Percentiles rank a stretch among this genome's conserved stretches.
Conservation (phyloP, 2,888 invertebrate species). For the Drosophila falleni region DNA sequence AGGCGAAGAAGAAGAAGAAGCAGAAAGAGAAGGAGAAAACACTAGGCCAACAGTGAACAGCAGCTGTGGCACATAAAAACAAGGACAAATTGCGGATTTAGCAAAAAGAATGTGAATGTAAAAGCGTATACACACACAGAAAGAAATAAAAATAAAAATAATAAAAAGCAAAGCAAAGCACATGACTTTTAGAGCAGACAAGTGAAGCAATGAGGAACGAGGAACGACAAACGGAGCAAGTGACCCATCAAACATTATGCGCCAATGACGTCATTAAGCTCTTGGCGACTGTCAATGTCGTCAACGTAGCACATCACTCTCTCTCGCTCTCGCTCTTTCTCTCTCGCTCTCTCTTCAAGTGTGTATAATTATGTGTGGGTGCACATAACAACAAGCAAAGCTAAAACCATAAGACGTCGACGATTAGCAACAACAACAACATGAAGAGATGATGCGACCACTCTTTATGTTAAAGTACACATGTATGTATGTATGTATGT, state of each 20-base stretch:
- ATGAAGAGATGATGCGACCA: conserved; percentile 15
- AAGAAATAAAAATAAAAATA: conserved; percentile 33
- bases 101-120: conserved; percentile 60
- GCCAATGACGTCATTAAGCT: conserved; percentile 71
- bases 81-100: conserved; percentile 78
- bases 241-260: conserved; percentile 70
- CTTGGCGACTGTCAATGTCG: conserved; percentile 65
- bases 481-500: neutral
- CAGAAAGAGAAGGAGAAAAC: conserved; percentile 25
- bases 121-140: conserved; percentile 31
- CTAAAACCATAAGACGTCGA: conserved; percentile 36
- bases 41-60: conserved; percentile 38
- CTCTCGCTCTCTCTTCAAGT: conserved; percentile 8
- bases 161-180: conserved; percentile 35
- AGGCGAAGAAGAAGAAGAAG: neutral
- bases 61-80: conserved; percentile 70
- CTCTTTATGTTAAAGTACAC: conserved; percentile 12
- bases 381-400: conserved; percentile 32
- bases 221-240: conserved; percentile 44
- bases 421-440: conserved; percentile 40
- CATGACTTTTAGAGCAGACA: conserved; percentile 26
- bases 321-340: neutral
- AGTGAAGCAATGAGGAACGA: conserved; percentile 3
- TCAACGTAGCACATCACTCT: conserved; percentile 9
- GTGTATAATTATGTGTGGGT: conserved; percentile 45